Evolutionary conservation across 2,113 vertebrate genomes (phyloP).

Genomic region (Regulus satrapa): DNA sequence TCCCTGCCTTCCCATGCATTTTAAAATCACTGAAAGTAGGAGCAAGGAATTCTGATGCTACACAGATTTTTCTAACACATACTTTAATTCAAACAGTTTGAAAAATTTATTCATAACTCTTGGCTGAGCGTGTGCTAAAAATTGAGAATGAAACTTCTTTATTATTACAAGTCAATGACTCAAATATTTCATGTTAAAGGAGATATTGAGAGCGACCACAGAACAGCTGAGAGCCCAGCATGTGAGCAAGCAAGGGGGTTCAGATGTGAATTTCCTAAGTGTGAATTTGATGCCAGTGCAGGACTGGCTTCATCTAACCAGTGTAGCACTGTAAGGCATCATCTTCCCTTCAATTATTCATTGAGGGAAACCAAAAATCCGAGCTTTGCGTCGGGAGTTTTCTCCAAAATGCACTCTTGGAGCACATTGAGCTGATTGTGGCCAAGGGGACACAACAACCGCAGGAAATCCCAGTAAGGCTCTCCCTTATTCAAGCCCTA

Average conservation of each 20-base stretch:
- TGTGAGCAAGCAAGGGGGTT: neutral
- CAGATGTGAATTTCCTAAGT: neutral
- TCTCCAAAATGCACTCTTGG: neutral
- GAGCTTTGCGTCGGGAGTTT: neutral
- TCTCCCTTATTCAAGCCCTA: neutral
- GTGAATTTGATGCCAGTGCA: neutral
- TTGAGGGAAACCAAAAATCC: neutral
- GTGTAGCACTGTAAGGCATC: neutral
- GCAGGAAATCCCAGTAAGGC: neutral
- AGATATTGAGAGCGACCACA: fast-evolving
- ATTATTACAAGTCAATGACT: neutral
- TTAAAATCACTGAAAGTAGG: neutral
- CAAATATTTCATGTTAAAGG: neutral
- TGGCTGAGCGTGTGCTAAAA: neutral
- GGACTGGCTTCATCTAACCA: neutral
- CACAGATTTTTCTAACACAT: neutral
- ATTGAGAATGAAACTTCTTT: fast-evolving
- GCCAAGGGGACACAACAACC: neutral
- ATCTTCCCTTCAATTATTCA: neutral
- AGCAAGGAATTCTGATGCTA: neutral
- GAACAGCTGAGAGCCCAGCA: neutral
- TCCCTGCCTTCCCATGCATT: neutral
- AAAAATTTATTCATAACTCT: neutral
- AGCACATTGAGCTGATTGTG: fast-evolving
- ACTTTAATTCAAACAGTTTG: neutral